Evolutionary conservation across 2,888 invertebrate species (phyloP).

Genomic region (Brachyopa scutellaris): DNA sequence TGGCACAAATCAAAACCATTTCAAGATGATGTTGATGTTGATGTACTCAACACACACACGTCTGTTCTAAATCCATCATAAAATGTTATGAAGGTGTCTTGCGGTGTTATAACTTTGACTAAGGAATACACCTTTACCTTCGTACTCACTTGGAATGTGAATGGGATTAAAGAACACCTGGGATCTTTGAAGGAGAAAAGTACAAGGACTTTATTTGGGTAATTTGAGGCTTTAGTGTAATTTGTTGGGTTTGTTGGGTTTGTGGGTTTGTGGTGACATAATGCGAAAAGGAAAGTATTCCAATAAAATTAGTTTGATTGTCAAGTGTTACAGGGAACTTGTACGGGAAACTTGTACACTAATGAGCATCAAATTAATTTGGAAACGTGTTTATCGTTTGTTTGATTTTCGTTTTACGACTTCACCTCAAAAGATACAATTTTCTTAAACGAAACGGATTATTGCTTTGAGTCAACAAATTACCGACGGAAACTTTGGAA

Average conservation of each 20-base stretch:
- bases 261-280: neutral
- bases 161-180: constrained; percentile 14
- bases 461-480: no score
- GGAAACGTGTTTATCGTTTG: no score
- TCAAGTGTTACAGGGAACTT: no score
- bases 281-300: neutral
- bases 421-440: no score
- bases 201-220: neutral
- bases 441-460: no score
- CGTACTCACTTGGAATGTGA: neutral
- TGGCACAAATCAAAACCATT: constrained; percentile 35
- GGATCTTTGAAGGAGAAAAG: constrained; percentile 3
- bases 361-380: no score
- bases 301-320: neutral
- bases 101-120: constrained; percentile 1
- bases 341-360: no score
- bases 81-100: constrained; percentile 22
- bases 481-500: no score
- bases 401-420: no score
- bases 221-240: no score
- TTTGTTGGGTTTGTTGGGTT: neutral
- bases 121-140: neutral
- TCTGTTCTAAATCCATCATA: neutral
- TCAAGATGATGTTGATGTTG: neutral
- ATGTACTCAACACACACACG: neutral